Conservation (phyloP, 2,113 vertebrate species). For the Pao palembangensis region DNA sequence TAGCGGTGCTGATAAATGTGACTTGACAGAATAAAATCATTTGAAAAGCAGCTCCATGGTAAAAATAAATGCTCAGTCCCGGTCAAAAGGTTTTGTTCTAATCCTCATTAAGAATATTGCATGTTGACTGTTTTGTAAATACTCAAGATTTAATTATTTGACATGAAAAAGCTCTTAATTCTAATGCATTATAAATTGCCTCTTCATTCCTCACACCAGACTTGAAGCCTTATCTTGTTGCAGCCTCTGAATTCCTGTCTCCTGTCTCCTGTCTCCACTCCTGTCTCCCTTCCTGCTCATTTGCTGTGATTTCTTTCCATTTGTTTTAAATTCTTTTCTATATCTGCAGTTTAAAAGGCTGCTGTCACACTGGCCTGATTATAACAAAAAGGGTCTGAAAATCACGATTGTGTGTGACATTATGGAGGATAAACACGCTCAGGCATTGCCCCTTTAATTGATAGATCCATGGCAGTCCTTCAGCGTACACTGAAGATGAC, state of each 20-base stretch:
- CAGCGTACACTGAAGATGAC: slow-evolving; percentile 29
- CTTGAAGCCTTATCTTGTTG: background rate
- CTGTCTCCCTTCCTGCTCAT: too few relatives aligned
- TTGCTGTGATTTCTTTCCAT: too few relatives aligned
- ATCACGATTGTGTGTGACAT: slow-evolving; percentile 19
- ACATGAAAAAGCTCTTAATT: slow-evolving; percentile 1
- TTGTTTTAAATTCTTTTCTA: too few relatives aligned
- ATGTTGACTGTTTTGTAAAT: background rate
- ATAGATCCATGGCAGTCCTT: slow-evolving; percentile 33
- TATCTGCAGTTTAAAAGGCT: too few relatives aligned
- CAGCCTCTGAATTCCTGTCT: too few relatives aligned
- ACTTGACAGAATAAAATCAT: background rate
- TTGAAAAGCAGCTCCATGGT: background rate
- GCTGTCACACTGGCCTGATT: background rate
- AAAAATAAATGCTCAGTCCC: background rate
- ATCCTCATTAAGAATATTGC: background rate
- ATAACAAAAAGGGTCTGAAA: slow-evolving; percentile 7
- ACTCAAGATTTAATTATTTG: background rate
- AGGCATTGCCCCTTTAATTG: slow-evolving; percentile 25
- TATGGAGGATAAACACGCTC: slow-evolving; percentile 12
- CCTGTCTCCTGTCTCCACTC: too few relatives aligned
- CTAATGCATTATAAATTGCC: background rate
- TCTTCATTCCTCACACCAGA: background rate
- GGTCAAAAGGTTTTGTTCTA: background rate
- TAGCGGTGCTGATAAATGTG: background rate